Percentiles rank a stretch among this genome's conserved stretches.
Evolutionary conservation across 2,888 invertebrate genomes (phyloP).

Genomic region (Tenthredo notha): DNA sequence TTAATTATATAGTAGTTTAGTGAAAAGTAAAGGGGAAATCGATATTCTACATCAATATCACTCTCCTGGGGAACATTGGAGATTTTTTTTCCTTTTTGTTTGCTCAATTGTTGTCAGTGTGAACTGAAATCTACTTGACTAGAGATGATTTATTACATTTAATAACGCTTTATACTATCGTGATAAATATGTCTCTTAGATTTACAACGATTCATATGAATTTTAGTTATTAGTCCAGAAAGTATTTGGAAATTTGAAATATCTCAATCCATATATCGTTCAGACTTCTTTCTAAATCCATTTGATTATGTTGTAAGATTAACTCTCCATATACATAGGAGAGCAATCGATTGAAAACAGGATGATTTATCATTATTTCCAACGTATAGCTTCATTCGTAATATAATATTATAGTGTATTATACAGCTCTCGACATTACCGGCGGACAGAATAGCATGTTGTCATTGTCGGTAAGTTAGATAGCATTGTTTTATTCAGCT

Average conservation of each 20-base stretch:
- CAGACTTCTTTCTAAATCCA: neutral
- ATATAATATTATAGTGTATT: neutral
- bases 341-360: neutral
- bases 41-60: neutral
- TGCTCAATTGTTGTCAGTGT: neutral
- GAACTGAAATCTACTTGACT: neutral
- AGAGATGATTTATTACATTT: conserved; percentile 29
- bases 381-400: neutral
- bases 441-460: neutral
- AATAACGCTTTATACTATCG: conserved; percentile 14
- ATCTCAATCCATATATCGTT: neutral
- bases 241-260: neutral
- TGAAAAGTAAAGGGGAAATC: neutral
- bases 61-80: neutral
- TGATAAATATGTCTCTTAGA: neutral
- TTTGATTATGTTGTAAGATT: neutral
- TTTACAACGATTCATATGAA: neutral
- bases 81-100: neutral
- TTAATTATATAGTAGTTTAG: conserved; percentile 1
- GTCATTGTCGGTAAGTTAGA: neutral
- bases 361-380: neutral
- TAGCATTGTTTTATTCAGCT: neutral
- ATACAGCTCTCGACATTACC: neutral
- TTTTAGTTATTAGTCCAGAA: neutral
- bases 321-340: neutral